A percentile compares a stretch with the other conserved stretches of the same genome.
These are phyloP conservation scores for Eupeodes corollae DNA, from an alignment of 1,140 invertebrate species.

Conservation along the genomic window DNA sequence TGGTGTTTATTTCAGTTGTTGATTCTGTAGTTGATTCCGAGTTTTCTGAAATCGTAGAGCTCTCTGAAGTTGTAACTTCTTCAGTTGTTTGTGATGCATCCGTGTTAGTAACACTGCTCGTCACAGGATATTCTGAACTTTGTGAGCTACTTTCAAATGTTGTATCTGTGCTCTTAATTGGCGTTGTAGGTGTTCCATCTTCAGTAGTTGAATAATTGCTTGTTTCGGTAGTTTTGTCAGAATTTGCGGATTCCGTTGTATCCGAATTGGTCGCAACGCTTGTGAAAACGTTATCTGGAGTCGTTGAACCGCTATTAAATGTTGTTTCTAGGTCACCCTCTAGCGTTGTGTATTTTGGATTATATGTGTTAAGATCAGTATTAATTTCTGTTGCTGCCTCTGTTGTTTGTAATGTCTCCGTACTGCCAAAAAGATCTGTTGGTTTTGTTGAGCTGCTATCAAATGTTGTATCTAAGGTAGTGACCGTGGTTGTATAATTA, in stretches of 20 bases:
- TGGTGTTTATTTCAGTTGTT: too few relatives aligned
- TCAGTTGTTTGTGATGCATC: too few relatives aligned
- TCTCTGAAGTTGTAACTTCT: too few relatives aligned
- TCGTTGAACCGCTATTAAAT: conserved; percentile 14
- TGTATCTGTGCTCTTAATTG: too few relatives aligned
- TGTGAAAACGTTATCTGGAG: too few relatives aligned
- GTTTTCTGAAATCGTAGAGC: too few relatives aligned
- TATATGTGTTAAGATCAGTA: conserved; percentile 5
- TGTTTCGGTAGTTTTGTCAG: conserved; percentile 14
- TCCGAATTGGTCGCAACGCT: conserved; percentile 13
- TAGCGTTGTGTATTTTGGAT: conserved; percentile 15
- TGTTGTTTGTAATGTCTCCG: background rate
- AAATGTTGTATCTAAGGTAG: background rate
- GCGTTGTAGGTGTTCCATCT: too few relatives aligned
- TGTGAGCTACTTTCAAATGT: too few relatives aligned
- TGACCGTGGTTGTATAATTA: background rate
- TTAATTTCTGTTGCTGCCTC: background rate
- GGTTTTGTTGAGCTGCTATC: conserved; percentile 1
- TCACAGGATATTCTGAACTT: too few relatives aligned
- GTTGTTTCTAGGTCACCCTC: conserved; percentile 10
- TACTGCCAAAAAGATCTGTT: conserved; percentile 8
- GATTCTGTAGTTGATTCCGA: conserved; percentile 5
- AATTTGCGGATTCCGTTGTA: conserved; percentile 13
- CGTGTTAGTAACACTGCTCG: too few relatives aligned
- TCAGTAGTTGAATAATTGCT: conserved; percentile 9